These are phyloP conservation scores for Tragopan temminckii DNA, from an alignment of 2,797 vertebrate genomes.

Conservation along the genomic window DNA sequence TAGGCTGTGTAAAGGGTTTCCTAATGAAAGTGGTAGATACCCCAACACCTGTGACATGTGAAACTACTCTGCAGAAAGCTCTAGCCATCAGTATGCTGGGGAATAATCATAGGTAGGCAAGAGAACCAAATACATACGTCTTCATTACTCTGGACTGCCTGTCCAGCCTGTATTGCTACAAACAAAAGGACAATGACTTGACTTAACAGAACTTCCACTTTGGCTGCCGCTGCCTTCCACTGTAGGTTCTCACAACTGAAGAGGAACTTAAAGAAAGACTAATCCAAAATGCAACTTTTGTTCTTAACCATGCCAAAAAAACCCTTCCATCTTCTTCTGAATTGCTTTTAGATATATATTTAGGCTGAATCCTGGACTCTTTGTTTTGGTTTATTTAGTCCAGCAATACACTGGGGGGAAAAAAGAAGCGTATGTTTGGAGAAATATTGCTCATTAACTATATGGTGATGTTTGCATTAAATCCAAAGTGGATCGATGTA, in stretches of 20 bases:
- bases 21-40: slow-evolving; percentile 50
- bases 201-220: not conserved
- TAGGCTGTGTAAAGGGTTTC: slow-evolving; percentile 48
- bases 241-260: not conserved
- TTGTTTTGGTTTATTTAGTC: not conserved
- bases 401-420: not conserved
- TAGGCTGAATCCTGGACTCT: not conserved
- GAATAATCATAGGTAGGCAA: not conserved
- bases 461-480: not conserved
- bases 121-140: slow-evolving; percentile 8
- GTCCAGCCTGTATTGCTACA: not conserved
- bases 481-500: not conserved
- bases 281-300: rapidly evolving
- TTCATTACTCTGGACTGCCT: slow-evolving; percentile 2
- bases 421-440: not conserved
- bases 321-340: not conserved
- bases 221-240: not conserved
- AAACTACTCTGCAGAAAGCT: not conserved
- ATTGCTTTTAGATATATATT: not conserved
- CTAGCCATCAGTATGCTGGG: not conserved
- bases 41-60: not conserved
- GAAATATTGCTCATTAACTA: not conserved
- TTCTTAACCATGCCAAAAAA: not conserved
- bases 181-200: not conserved
- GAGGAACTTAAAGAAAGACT: not conserved